Evolutionary conservation across 2,797 vertebrate genomes (phyloP), one percentile per base, ranked within the genome.

Genomic region (Lepus oiostolus): DNA sequence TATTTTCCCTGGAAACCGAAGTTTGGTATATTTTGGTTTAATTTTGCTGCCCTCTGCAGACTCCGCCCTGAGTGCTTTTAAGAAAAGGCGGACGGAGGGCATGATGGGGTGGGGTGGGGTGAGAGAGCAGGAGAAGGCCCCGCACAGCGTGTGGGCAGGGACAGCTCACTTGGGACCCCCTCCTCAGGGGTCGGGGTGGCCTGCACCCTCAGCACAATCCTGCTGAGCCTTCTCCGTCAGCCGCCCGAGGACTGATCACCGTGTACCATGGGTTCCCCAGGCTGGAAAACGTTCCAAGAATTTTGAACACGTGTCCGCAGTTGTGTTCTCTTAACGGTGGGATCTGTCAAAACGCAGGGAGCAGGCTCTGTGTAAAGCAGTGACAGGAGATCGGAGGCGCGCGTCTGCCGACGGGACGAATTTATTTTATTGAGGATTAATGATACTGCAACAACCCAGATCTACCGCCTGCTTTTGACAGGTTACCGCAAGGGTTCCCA

Each of bases 351-450:
- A 50, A 11, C 87, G 93, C 42, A 52, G 96, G 95, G 92, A 67
- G 32, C 97, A 0, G 67, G 82, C 96, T 96, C 95, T 95, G 85
- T 94, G 93, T 93, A 97, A 98, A 96, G 97, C 95, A 70, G 85
- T 42, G 84, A 94, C 91, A 82, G 85, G 67, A 97, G 95, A 98
- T 96, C 63, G 32, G 74, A 85, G 91, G 96, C 90, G 91, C 22
- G 75, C 60, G 88, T 96, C 88, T 97, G 96, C 85, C 85, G 47
- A 97, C 93, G 72, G 81, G 90, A 97, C 96, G 97, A 96, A 90
- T 97, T 97, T 96, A 96, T 82, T 95, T 90, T 98, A 95, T 91
- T 95, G 94, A 91, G 86, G 95, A 96, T 95, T 97, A 98, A 97
- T 92, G 98, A 97, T 94, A 94, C 90, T 75, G 84, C 97, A 97